Conservation (phyloP, 2,797 vertebrate species). For the Lophius americanus region DNA sequence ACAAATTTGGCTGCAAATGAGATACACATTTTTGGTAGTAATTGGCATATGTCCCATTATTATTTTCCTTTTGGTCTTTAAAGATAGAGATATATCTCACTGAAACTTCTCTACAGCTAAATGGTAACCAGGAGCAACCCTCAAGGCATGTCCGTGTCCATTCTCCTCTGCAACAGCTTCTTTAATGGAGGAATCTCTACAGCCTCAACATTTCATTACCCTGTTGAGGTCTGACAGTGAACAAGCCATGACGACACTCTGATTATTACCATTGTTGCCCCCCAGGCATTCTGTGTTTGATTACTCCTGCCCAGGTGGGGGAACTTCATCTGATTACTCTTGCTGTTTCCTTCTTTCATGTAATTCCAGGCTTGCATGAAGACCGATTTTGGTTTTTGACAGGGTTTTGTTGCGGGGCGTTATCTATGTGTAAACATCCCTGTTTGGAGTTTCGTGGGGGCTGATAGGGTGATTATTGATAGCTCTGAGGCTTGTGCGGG, state of each 20-base stretch:
- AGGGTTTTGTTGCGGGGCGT: conserved; percentile 36
- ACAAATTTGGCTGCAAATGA: conserved; percentile 12
- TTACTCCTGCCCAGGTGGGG: conserved; percentile 13
- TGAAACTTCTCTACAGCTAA: conserved; percentile 21
- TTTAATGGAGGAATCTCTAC: conserved; percentile 33
- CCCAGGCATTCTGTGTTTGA: conserved; percentile 54
- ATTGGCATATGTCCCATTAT: conserved; percentile 42
- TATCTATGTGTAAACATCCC: conserved; percentile 72
- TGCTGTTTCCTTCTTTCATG: conserved; percentile 37
- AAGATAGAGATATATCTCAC: conserved; percentile 5
- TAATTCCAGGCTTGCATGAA: conserved; percentile 50
- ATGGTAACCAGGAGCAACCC: conserved; percentile 41
- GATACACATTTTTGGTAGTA: conserved; percentile 13
- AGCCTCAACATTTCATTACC: conserved; percentile 39
- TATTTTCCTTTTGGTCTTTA: background rate
- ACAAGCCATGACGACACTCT: conserved; percentile 34
- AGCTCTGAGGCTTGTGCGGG: conserved; percentile 53
- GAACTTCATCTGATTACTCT: conserved; percentile 13
- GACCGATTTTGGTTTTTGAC: conserved; percentile 46
- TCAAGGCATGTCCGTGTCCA: conserved; percentile 29
- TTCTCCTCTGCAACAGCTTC: conserved; percentile 15
- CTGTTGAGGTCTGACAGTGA: conserved; percentile 24
- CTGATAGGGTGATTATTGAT: conserved; percentile 55
- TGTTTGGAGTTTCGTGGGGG: conserved; percentile 45
- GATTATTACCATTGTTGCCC: conserved; percentile 31